Evolutionary conservation across 2,888 invertebrate species (phyloP), one percentile per base, ranked within the genome.

Genomic region (Andrena bucephala): DNA sequence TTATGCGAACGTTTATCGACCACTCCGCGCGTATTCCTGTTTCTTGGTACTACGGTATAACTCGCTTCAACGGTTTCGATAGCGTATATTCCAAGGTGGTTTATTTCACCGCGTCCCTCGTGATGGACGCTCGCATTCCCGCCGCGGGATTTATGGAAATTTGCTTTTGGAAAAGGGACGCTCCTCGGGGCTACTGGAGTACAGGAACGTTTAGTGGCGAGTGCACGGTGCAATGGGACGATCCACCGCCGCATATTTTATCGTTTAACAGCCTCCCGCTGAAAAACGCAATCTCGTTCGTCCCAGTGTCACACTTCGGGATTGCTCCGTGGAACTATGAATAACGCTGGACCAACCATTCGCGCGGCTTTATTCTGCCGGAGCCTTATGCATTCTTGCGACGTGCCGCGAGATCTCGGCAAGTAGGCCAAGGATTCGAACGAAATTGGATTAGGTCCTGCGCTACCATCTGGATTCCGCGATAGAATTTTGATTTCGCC

Each of bases 1-100:
- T 63, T 72, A 63, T 60, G 29, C 31, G 33, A 65, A 31, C 74
- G n/a, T 36, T 77, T 42, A 57, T 73, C 36, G 74, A 73, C 57
- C 31, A n/a, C 36, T 7, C 24, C 10, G 13, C 13, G n/a, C 7
- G 16, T n/a, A 27, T 2, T 16, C 48, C 48, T 7, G 16, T 36
- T 59, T 57, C 57, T n/a, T 4, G 4, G 10, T 27, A 1, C 24
- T 0, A 3, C 0, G 10, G 0, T 7, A 2, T 1, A 13, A 1
- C 20, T 67, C 31, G 31, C 31, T 13, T 13, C 27, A 4, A 27
- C 6, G 27, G 4, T 36, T n/a, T 36, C 24, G 27, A 42, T n/a
- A 8, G 8, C 36, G 57, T 42, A n/a, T 24, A 69, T 59, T 59
- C 13, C 33, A 42, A 16, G 42, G 42, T 42, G 42, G 42, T 42